Evolutionary conservation across 1,140 invertebrate genomes (phyloP), one percentile per base, ranked within the genome.

Genomic region (Adoxophyes honmai): DNA sequence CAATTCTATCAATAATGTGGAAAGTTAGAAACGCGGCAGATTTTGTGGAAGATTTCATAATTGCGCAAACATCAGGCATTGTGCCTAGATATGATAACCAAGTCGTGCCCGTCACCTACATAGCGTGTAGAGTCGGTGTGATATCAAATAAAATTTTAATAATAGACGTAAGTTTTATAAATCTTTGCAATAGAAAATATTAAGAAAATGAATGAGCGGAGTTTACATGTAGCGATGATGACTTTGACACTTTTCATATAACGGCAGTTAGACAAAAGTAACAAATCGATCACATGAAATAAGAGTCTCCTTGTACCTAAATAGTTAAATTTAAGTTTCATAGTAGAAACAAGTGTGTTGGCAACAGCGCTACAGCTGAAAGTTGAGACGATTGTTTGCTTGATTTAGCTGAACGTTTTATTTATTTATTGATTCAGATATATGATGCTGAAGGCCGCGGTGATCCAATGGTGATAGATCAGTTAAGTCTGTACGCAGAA

Each of bases 1-100:
- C 86, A 6, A 79, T 88, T 55, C 62, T 88, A 42, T 74, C 86
- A 6, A 68, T 88, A 52, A 81, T 78, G 72, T 88, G 84, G 83
- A 78, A 81, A 68, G 78, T 88, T 57, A 70, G 77, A 18, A 88
- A 86, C 61, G 53, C 76, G 14, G 44, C 66, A 13, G 82, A 87
- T n/a, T 85, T 87, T 57, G 44, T 71, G 3, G 71, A 85, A 55
- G 78, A 88, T 57, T 88, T 87, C 56, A 85, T 86, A 60, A 86
- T 88, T 61, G 55, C 76, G 6, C 61, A 75, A 16, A 73, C 75
- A 2, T 71, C 70, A 1, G 83, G 83, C 0, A 75, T 80, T n/a
- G 75, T 88, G 10, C 53, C 65, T 9, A 68, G 82, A 57, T 39
- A 81, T 58, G 84, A 87, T 11, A 86, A 86, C 60, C 68, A 86